Base-by-base conservation (phyloP, 2,797 vertebrate species). In the Margarornis squamiger region DNA sequence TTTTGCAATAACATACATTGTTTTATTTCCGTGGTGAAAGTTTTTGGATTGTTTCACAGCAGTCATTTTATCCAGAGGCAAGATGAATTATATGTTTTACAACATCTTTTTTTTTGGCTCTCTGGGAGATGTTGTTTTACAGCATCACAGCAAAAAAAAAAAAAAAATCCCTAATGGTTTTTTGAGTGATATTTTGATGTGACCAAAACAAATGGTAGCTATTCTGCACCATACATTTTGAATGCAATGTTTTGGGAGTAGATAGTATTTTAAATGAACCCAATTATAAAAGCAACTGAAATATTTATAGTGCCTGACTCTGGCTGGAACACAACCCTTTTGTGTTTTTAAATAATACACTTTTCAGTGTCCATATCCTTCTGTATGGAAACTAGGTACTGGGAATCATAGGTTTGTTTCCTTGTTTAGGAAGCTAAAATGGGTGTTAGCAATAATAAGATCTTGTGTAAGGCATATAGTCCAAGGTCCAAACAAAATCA, bases 171-270 rank as follows among this genome's bases (percentile, higher is more conserved):
- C 38, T 82, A 90, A 83, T 80, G 79, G 15, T 7, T 80, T 92
- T 92, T 74, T 80, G 84, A 93, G 55, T 67, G 82, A 65, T 87
- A 36, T 82, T 95, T 92, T 96, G 88, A 88, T 86, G 83, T 93
- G 80, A 93, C 74, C 67, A 71, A 90, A 95, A 76, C 59, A 85
- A 96, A 96, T 72, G 66, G 38, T 30, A 90, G 63, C 67, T 91
- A 63, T 78, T 94, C 67, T 43, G 20, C 46, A 45, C 59, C 61
- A 20, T 30, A 15, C 67, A 36, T 78, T 90, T 84, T 29, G 38
- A 90, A 77, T 61, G 80, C 71, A 51, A 4, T 71, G 73, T 90
- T 90, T 88, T 95, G 41, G 34, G 57, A 86, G 80, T 57, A 52
- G 71, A 57, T 67, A 71, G 83, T 94, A 43, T 92, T 92, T 95